Base-by-base conservation (phyloP, 2,797 vertebrate species). In the Esox lucius region DNA sequence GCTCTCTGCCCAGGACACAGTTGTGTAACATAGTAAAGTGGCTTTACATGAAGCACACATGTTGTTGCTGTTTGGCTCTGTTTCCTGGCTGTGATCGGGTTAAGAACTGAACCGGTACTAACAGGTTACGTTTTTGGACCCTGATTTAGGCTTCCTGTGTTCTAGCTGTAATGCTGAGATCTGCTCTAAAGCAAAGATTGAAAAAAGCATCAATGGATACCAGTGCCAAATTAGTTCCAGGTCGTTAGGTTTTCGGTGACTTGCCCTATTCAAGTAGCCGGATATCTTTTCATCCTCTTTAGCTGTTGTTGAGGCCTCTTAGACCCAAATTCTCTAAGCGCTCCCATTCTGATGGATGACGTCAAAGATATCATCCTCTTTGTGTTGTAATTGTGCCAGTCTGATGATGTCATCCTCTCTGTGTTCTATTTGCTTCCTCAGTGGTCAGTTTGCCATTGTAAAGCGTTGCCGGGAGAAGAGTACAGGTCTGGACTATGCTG, bases 401-500 rank as follows among this genome's bases (percentile, higher is more conserved):
- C 56, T 22, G 51, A 53, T 19, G 33, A 76, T 49, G 6, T 65
- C 28, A 65, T 24, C 53, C 3, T 75, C 0, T 68, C 46, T 59
- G 19, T 56, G 48, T 72, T 28, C 76, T 16, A 72, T 76, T 70
- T 80, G 68, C 76, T 77, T 80, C 69, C 67, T 1, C 87, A 99
- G 98, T 16, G 98, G 98, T 59, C 97, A 99, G 88, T 99, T 99
- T 89, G 98, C 98, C 6, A 93, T 98, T 0, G 98, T 99, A 85
- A 98, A 95, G 89, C 94, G 92, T 59, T 98, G 96, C 78, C 88
- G 72, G 53, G 96, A 99, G 86, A 98, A 91, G 80, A 95, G 92
- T 86, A 94, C 94, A 0, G 94, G 95, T 0, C 1, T 79, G 1
- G 94, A 96, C 42, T 99, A 91, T 0, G 98, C 98, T 0, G 98